A percentile compares a stretch with the other conserved stretches of the same genome.
These are phyloP conservation scores for Phthorimaea operculella DNA, from an alignment of 1,140 invertebrate species.

Conservation along the genomic window DNA sequence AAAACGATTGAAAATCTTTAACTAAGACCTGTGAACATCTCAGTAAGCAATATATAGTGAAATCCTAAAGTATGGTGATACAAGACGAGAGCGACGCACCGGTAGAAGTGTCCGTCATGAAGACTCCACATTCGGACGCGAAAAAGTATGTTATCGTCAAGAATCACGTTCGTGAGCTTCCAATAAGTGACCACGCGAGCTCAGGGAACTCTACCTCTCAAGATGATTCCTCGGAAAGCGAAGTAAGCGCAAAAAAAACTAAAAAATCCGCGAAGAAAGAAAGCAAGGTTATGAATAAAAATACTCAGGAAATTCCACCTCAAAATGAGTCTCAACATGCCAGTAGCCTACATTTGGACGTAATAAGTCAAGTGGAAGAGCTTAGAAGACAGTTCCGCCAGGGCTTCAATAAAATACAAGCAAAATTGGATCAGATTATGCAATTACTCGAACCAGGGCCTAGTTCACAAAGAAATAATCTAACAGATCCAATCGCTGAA, in stretches of 20 bases:
- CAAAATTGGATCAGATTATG: conserved; percentile 53
- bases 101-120: conserved; percentile 14
- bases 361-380: conserved; percentile 35
- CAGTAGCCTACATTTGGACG: background rate
- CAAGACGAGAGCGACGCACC: conserved; percentile 22
- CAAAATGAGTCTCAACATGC: conserved; percentile 21
- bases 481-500: conserved; percentile 8
- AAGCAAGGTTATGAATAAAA: conserved; percentile 5
- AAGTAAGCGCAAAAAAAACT: conserved; percentile 5
- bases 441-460: conserved; percentile 16
- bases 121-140: conserved; percentile 13
- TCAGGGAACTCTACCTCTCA: background rate
- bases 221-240: conserved; percentile 2
- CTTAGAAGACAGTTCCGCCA: conserved; percentile 38
- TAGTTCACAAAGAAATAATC: conserved; percentile 6
- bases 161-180: conserved; percentile 39
- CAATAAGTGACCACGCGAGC: background rate
- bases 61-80: conserved; percentile 24
- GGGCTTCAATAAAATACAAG: conserved; percentile 51
- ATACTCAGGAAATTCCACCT: background rate
- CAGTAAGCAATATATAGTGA: background rate
- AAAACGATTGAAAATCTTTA: background rate
- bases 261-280: background rate
- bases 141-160: conserved; percentile 39
- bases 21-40: too few relatives aligned